Conservation (phyloP, 1,140 invertebrate species). For the Trichoplusia ni region DNA sequence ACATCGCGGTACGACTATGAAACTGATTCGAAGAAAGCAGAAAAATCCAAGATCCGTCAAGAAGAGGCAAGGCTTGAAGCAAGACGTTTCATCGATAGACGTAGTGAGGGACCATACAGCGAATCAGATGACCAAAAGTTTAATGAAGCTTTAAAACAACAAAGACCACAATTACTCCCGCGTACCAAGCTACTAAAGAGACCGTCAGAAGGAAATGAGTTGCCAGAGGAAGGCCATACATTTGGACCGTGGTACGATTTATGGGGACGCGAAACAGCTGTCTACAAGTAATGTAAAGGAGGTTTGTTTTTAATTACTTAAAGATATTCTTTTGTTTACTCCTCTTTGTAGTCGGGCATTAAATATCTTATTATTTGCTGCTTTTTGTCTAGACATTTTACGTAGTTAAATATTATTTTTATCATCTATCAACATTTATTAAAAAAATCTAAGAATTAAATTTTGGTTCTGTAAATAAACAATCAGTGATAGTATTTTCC, state of each 20-base stretch:
- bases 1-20: slow-evolving; percentile 82
- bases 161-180: slow-evolving; percentile 85
- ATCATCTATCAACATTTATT: no score
- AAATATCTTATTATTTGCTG: slow-evolving; percentile 30
- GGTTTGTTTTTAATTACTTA: slow-evolving; percentile 44
- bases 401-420: slow-evolving; percentile 24
- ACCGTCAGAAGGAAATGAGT: slow-evolving; percentile 72
- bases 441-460: not conserved
- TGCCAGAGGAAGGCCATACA: slow-evolving; percentile 84
- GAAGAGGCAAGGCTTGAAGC: slow-evolving; percentile 79
- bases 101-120: slow-evolving; percentile 82
- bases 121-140: slow-evolving; percentile 85
- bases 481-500: no score
- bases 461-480: no score
- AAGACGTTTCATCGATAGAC: slow-evolving; percentile 69
- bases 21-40: slow-evolving; percentile 83
- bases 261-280: slow-evolving; percentile 85
- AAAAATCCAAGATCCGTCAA: slow-evolving; percentile 76
- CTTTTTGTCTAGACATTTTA: slow-evolving; percentile 39
- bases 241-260: slow-evolving; percentile 94
- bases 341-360: slow-evolving; percentile 24
- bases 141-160: slow-evolving; percentile 82
- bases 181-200: slow-evolving; percentile 86
- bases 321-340: slow-evolving; percentile 30
- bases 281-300: slow-evolving; percentile 69